Percentiles rank a stretch among this genome's conserved stretches.
These are phyloP conservation scores for Epistrophe grossulariae DNA, from an alignment of 2,888 invertebrate genomes.

Conservation along the genomic window DNA sequence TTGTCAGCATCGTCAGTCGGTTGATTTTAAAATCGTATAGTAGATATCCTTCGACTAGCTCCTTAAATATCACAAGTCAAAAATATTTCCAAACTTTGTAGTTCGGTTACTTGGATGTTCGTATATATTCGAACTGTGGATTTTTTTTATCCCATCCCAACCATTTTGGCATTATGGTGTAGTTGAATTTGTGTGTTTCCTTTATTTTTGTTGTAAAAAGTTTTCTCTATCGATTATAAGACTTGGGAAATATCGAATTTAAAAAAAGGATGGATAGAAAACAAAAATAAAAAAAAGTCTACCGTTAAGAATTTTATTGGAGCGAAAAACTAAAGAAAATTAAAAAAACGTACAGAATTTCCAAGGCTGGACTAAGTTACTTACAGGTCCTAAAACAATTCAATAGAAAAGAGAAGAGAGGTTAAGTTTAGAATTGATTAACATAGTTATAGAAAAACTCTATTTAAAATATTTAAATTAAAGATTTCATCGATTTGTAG, in stretches of 20 bases:
- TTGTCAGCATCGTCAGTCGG: not conserved
- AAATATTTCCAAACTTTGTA: slow-evolving; percentile 57
- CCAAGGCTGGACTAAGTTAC: not conserved
- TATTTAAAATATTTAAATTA: too few species aligned
- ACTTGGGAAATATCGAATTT: slow-evolving; percentile 46
- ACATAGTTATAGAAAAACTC: too few species aligned
- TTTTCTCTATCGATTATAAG: slow-evolving; percentile 60
- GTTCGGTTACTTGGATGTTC: slow-evolving; percentile 34
- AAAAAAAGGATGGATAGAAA: slow-evolving; percentile 33
- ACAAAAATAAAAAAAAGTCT: slow-evolving; percentile 13
- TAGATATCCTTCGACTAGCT: slow-evolving; percentile 11
- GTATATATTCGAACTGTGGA: slow-evolving; percentile 16
- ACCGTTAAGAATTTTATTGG: slow-evolving; percentile 58
- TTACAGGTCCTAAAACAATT: too few species aligned
- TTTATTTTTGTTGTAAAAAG: slow-evolving; percentile 16
- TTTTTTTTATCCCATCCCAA: not conserved
- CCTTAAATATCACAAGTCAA: slow-evolving; percentile 58
- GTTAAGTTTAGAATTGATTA: too few species aligned
- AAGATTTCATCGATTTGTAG: too few species aligned
- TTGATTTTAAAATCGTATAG: not conserved
- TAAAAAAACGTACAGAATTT: not conserved
- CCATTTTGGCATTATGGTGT: not conserved
- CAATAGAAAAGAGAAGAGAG: too few species aligned
- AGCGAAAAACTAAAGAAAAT: slow-evolving; percentile 45
- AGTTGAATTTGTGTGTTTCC: not conserved